Conservation (phyloP, 2,888 invertebrate species). For the Chromoteleia sp. region DNA sequence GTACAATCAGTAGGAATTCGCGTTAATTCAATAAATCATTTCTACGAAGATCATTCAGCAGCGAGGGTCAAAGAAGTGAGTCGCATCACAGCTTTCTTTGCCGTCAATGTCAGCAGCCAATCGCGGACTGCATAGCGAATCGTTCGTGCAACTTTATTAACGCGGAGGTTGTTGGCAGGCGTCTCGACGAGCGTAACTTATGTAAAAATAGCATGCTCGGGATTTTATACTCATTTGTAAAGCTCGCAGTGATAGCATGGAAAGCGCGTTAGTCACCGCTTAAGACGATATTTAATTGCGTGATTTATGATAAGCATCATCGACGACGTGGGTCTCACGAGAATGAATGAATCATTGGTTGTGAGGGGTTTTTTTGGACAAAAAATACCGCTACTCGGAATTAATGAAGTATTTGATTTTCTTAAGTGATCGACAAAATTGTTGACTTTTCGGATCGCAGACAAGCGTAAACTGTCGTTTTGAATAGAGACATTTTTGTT, state of each 20-base stretch:
- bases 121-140: constrained; percentile 33
- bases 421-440: constrained; percentile 18
- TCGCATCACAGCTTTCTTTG: constrained; percentile 44
- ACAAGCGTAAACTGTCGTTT: no score
- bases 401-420: constrained; percentile 25
- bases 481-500: background rate
- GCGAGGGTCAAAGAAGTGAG: constrained; percentile 30
- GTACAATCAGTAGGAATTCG: constrained; percentile 24
- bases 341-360: constrained; percentile 25
- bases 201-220: constrained; percentile 59
- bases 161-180: constrained; percentile 53
- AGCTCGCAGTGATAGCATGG: constrained; percentile 18
- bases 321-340: constrained; percentile 27
- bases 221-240: constrained; percentile 64
- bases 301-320: constrained; percentile 61
- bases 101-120: constrained; percentile 64
- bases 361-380: background rate
- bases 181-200: constrained; percentile 29
- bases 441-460: background rate
- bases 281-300: constrained; percentile 61
- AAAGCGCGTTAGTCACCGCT: constrained; percentile 62
- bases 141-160: constrained; percentile 55
- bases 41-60: constrained; percentile 42
- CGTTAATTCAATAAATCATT: constrained; percentile 54
- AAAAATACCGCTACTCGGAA: constrained; percentile 18